phyloP scores from a whole-genome alignment of 1,140 invertebrate genomes.

The Plutomurus gul region DNA sequence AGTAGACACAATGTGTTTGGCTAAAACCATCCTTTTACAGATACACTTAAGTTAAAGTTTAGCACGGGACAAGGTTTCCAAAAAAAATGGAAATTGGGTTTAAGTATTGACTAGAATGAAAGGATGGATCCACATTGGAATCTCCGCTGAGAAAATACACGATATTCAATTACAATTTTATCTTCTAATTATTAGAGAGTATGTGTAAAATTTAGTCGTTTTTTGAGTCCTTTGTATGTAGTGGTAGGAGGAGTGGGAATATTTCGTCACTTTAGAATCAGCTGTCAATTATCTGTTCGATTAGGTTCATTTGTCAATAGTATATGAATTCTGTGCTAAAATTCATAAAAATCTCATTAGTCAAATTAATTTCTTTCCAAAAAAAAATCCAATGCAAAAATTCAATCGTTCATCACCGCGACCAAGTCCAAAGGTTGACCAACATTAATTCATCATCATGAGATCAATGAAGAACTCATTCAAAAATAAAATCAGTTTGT shows the following conservation, averaged over 20 bases:
- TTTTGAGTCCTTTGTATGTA: slow-evolving; percentile 4
- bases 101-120: slow-evolving; percentile 17
- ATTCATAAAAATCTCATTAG: slow-evolving; percentile 15
- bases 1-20: not conserved
- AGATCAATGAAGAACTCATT: too few species aligned
- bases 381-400: not conserved
- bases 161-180: not conserved
- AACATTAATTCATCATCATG: too few species aligned
- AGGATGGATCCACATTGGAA: not conserved
- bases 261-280: not conserved
- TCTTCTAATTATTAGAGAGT: not conserved
- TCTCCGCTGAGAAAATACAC: not conserved
- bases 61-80: too few species aligned
- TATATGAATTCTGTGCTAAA: slow-evolving; percentile 30
- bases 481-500: slow-evolving; percentile 6
- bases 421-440: too few species aligned
- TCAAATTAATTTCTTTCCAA: too few species aligned
- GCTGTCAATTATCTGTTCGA: slow-evolving; percentile 23
- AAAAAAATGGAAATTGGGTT: not conserved
- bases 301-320: not conserved
- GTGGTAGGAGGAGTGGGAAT: not conserved
- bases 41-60: not conserved
- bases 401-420: not conserved
- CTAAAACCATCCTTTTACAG: slow-evolving; percentile 21
- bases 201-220: not conserved